These are phyloP conservation scores for Ifrita kowaldi DNA, from an alignment of 2,113 vertebrate genomes.

Conservation along the genomic window DNA sequence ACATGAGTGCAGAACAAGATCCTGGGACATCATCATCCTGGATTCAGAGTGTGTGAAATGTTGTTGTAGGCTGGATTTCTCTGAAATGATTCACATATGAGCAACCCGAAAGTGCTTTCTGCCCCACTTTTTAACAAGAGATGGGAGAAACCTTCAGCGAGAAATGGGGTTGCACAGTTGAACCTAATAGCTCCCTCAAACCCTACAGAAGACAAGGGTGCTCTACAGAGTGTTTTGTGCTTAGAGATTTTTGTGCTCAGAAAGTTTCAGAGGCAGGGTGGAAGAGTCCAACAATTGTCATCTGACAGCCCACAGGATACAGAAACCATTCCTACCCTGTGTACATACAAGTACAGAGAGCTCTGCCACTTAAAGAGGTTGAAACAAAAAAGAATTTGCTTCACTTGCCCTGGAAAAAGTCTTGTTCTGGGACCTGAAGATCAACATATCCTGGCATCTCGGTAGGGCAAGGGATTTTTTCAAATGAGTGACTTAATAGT, in stretches of 20 bases:
- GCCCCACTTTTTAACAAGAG: background rate
- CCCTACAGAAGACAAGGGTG: background rate
- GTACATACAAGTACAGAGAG: background rate
- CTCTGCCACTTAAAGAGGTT: background rate
- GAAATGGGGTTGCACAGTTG: background rate
- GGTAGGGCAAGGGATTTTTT: background rate
- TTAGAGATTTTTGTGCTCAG: background rate
- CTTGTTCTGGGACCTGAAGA: background rate
- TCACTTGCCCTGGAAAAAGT: background rate
- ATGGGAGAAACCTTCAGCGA: background rate
- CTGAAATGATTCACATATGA: background rate
- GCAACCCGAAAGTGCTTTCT: background rate
- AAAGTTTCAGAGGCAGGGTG: background rate
- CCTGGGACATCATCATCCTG: background rate
- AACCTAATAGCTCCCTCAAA: background rate
- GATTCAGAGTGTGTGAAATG: background rate
- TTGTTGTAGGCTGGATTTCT: background rate
- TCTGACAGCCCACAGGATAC: background rate
- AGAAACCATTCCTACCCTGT: background rate
- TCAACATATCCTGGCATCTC: background rate
- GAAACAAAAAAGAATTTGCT: background rate
- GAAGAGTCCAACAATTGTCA: background rate
- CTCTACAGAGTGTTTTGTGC: background rate
- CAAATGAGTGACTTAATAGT: background rate
- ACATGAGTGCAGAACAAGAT: background rate